These are phyloP conservation scores for Lonchura striata DNA, from an alignment of 2,113 vertebrate genomes.

Conservation along the genomic window DNA sequence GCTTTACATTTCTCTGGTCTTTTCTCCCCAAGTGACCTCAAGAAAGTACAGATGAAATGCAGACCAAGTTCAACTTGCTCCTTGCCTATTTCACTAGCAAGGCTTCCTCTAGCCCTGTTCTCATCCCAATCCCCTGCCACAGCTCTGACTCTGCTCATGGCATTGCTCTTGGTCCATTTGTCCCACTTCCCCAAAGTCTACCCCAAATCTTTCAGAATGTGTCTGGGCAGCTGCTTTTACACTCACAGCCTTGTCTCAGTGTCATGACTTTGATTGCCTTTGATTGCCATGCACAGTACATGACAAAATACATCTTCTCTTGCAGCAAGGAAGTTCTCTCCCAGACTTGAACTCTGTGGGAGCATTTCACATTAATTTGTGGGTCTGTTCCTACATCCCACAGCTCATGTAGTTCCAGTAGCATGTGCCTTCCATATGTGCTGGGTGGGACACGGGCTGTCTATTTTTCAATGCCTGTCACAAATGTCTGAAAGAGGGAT, in stretches of 20 bases:
- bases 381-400: background rate
- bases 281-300: background rate
- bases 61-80: background rate
- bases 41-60: background rate
- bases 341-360: background rate
- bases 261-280: background rate
- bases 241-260: fast-evolving
- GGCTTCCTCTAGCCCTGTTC: background rate
- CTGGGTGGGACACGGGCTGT: background rate
- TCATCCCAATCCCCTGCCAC: background rate
- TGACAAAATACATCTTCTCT: background rate
- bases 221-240: background rate
- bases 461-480: background rate
- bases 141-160: background rate
- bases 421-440: background rate
- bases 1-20: conserved; percentile 34
- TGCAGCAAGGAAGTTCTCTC: background rate
- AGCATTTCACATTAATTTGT: background rate
- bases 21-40: background rate
- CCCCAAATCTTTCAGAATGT: background rate
- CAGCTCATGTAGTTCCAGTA: background rate
- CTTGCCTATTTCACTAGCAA: background rate
- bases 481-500: background rate
- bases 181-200: background rate
- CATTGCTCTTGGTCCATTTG: fast-evolving